A percentile compares a stretch with the other conserved stretches of the same genome.
phyloP scores from a whole-genome alignment of 2,113 vertebrate genomes.

The Probosciger aterrimus region DNA sequence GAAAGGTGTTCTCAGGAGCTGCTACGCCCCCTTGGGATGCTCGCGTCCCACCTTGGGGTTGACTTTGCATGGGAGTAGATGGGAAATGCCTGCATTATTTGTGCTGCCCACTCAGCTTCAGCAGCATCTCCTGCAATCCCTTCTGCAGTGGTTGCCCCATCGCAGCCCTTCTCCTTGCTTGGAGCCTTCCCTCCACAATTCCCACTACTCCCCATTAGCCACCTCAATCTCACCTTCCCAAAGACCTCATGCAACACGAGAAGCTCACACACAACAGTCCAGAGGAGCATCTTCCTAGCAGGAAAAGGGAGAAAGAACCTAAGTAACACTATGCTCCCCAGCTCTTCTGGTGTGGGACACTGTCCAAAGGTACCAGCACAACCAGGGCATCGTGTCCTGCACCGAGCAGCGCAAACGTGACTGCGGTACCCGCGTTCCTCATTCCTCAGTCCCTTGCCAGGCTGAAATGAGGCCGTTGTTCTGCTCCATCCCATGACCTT shows the following conservation, averaged over 20 bases:
- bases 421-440: accelerated
- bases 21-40: background rate
- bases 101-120: background rate
- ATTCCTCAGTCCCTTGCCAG: background rate
- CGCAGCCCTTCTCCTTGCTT: background rate
- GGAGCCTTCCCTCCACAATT: accelerated
- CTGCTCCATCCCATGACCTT: background rate
- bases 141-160: background rate
- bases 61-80: background rate
- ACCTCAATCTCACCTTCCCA: background rate
- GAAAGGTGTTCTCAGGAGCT: background rate
- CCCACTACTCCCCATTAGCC: accelerated
- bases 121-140: background rate
- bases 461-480: background rate
- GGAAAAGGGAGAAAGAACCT: background rate
- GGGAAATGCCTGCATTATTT: background rate
- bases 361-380: background rate
- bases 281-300: background rate
- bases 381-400: background rate
- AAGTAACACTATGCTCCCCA: background rate
- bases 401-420: accelerated
- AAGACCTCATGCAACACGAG: accelerated
- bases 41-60: accelerated
- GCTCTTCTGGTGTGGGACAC: background rate
- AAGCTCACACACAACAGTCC: background rate